These are phyloP conservation scores for Bathynomus jamesi DNA, from an alignment of 1,140 invertebrate species.

Conservation along the genomic window DNA sequence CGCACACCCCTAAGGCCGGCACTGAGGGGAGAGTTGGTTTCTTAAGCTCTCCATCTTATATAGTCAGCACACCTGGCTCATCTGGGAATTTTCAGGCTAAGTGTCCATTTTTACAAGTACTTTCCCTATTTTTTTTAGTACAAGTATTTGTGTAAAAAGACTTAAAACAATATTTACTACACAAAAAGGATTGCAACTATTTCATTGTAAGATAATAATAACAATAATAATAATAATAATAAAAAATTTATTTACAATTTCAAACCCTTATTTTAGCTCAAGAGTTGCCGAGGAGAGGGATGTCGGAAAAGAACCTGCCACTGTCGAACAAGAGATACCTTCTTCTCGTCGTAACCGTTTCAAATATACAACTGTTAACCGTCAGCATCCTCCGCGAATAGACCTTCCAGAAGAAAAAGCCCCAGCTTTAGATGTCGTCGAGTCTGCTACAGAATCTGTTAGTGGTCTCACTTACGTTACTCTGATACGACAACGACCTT, in stretches of 20 bases:
- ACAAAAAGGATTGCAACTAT: neutral
- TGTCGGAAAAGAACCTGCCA: neutral
- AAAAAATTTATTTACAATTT: no score
- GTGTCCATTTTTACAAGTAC: no score
- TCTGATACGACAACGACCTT: constrained; percentile 14
- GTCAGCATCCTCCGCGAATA: constrained; percentile 17
- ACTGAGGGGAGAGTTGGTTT: no score
- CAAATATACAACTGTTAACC: constrained; percentile 9
- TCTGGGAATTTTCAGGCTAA: no score
- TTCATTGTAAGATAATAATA: neutral
- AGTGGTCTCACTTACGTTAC: constrained; percentile 15
- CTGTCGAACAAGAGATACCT: neutral
- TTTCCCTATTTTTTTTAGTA: no score
- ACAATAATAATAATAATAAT: neutral
- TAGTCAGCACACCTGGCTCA: no score
- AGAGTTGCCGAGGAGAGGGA: no score
- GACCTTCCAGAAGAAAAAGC: neutral
- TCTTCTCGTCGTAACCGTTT: neutral
- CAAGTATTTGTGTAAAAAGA: no score
- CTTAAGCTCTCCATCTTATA: no score
- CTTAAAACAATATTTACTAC: neutral
- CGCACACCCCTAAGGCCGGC: no score
- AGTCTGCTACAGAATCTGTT: neutral
- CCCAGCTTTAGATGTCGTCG: neutral
- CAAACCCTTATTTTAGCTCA: no score